phyloP scores from a whole-genome alignment of 2,113 vertebrate genomes.

The Leuciscus idus region DNA sequence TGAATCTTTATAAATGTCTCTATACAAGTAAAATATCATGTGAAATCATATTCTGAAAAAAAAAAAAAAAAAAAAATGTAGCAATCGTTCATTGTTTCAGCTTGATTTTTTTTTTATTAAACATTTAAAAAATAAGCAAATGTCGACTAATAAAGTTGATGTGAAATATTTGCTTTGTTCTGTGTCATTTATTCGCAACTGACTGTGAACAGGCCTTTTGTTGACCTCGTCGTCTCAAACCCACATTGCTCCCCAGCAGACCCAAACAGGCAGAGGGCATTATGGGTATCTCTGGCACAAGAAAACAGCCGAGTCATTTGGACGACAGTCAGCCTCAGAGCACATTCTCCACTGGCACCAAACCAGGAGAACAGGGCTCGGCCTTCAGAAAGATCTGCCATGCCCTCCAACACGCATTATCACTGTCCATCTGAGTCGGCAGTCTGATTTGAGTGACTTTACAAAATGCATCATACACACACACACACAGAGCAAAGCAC shows the following conservation, averaged over 20 bases:
- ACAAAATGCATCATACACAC: conserved; percentile 20
- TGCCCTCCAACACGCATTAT: conserved; percentile 18
- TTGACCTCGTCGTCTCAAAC: neutral
- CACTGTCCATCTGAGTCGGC: neutral
- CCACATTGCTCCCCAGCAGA: conserved; percentile 5
- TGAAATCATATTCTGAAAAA: too few relatives aligned
- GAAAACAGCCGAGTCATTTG: conserved; percentile 74
- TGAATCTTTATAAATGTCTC: neutral
- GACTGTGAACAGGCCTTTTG: neutral
- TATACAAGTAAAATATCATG: neutral
- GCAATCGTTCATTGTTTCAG: too few relatives aligned
- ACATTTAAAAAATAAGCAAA: neutral
- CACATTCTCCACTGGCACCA: conserved; percentile 44
- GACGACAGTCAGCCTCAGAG: conserved; percentile 64
- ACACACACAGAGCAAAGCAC: neutral
- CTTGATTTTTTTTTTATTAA: neutral
- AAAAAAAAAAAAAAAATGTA: too few relatives aligned
- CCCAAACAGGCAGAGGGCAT: conserved; percentile 5
- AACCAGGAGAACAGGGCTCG: conserved; percentile 33
- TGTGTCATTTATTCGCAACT: neutral
- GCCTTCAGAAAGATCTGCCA: neutral
- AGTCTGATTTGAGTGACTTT: conserved; percentile 16
- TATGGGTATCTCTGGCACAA: conserved; percentile 60
- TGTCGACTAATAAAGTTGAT: neutral
- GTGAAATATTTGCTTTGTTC: neutral